Evolutionary conservation across 2,113 vertebrate species (phyloP).

Genomic region (Peucedramus taeniatus): DNA sequence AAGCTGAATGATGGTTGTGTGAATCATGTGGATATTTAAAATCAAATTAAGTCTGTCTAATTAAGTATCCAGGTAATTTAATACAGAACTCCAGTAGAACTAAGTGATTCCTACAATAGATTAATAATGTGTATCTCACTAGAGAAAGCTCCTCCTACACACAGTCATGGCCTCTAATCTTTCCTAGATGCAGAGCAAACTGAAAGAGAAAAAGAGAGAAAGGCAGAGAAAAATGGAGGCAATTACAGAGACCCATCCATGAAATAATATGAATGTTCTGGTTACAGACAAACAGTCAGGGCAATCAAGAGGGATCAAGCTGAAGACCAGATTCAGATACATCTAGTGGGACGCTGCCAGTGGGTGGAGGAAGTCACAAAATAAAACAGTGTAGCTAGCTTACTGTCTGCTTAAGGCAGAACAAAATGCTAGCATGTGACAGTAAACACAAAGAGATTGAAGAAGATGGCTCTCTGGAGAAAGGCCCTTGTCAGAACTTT

Average conservation of each 20-base stretch:
- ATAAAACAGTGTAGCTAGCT: neutral
- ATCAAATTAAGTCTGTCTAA: slow-evolving; percentile 6
- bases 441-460: slow-evolving; percentile 58
- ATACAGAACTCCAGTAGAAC: neutral
- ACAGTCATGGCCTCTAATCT: neutral
- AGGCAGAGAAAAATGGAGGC: neutral
- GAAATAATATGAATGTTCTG: neutral
- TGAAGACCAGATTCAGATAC: neutral
- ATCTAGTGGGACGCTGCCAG: neutral
- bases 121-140: neutral
- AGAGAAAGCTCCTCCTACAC: neutral
- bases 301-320: neutral
- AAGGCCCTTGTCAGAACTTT: slow-evolving; percentile 65
- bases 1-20: neutral
- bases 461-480: slow-evolving; percentile 65
- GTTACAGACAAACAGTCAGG: neutral
- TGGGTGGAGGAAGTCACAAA: neutral
- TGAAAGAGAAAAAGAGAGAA: neutral
- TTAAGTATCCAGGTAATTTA: slow-evolving; percentile 3
- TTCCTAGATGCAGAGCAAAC: neutral
- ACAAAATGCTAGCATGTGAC: slow-evolving; percentile 62
- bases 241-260: neutral
- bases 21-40: neutral
- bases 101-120: neutral
- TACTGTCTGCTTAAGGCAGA: slow-evolving; percentile 33